These are phyloP conservation scores for Crenuchus spilurus DNA, from an alignment of 2,797 vertebrate species.

Conservation along the genomic window DNA sequence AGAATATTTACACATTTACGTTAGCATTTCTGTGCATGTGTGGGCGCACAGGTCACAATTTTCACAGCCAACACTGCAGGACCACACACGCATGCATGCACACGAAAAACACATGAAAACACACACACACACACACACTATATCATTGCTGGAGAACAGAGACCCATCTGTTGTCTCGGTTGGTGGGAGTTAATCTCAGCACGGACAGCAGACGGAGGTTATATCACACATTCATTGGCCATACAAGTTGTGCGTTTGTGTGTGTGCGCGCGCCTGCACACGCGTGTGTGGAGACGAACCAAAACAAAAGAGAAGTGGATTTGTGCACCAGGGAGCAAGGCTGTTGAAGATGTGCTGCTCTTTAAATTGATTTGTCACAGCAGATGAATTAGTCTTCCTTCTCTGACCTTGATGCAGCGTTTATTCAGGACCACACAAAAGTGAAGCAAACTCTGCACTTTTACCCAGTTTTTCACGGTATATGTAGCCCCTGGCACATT, in stretches of 20 bases:
- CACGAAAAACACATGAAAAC: slow-evolving; percentile 64
- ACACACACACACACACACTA: slow-evolving; percentile 65
- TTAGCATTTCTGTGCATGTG: slow-evolving; percentile 10
- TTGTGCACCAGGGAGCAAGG: background rate
- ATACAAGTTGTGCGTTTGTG: slow-evolving; percentile 34
- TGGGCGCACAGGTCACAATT: slow-evolving; percentile 6
- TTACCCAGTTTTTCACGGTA: background rate
- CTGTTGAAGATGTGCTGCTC: background rate
- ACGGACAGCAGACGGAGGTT: slow-evolving; percentile 66
- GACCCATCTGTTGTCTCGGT: slow-evolving; percentile 80
- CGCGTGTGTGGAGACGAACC: background rate
- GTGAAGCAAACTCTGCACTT: background rate
- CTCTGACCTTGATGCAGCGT: slow-evolving; percentile 41
- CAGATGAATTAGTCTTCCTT: slow-evolving; percentile 30
- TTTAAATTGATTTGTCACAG: slow-evolving; percentile 40
- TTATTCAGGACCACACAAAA: slow-evolving; percentile 7
- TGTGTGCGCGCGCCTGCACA: slow-evolving; percentile 19
- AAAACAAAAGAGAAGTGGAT: slow-evolving; percentile 15
- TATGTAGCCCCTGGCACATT: background rate
- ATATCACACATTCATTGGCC: slow-evolving; percentile 51
- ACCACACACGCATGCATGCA: slow-evolving; percentile 27
- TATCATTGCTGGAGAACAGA: slow-evolving; percentile 63
- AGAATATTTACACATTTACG: background rate
- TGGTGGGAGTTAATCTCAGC: slow-evolving; percentile 75
- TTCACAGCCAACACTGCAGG: slow-evolving; percentile 3